Evolutionary conservation across 2,797 vertebrate species (phyloP).

Genomic region (Sebastes reedi): DNA sequence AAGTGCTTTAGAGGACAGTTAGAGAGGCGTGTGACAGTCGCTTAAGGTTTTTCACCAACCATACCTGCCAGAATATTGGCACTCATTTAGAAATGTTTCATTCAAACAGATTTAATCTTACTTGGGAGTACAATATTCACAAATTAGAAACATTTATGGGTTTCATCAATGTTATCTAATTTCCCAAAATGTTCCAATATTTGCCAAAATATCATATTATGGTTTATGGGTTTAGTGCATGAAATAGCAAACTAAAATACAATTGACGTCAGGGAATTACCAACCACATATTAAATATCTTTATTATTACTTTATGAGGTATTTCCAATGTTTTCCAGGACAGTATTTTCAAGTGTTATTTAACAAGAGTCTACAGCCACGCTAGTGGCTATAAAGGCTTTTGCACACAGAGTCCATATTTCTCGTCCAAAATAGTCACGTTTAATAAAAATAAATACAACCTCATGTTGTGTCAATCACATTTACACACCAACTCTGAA

Average conservation of each 20-base stretch:
- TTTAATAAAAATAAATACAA: too few species aligned
- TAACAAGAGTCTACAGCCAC: not conserved
- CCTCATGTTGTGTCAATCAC: too few species aligned
- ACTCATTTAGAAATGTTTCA: not conserved
- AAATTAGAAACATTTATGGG: not conserved
- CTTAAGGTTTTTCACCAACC: not conserved
- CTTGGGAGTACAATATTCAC: not conserved
- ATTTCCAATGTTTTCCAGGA: not conserved
- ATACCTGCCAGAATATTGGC: not conserved
- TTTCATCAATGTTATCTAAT: not conserved
- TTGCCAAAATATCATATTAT: not conserved
- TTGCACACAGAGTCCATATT: too few species aligned
- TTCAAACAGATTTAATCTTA: not conserved
- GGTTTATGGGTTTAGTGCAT: not conserved
- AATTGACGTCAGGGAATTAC: not conserved
- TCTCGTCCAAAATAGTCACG: too few species aligned
- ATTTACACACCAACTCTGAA: too few species aligned
- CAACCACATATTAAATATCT: not conserved
- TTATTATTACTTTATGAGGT: not conserved
- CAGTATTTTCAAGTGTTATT: not conserved
- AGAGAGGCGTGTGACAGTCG: not conserved
- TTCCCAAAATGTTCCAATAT: not conserved
- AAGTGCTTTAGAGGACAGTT: slow-evolving; percentile 58
- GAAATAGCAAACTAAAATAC: not conserved
- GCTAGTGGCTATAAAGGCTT: fast-evolving